These are phyloP conservation scores for Sebastes goodei DNA, from an alignment of 2,797 vertebrate genomes.

Conservation along the genomic window DNA sequence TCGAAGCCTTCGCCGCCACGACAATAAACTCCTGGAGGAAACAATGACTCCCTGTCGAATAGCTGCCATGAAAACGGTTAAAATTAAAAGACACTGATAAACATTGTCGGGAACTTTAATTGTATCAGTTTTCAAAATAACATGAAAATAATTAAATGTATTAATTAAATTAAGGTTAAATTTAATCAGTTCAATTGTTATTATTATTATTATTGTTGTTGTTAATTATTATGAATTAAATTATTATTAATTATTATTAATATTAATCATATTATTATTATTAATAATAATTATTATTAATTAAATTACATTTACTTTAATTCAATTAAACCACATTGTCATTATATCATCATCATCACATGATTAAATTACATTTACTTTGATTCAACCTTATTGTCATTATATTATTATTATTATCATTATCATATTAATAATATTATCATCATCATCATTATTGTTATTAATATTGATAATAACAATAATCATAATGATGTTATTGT, in stretches of 20 bases:
- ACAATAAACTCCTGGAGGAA: neutral
- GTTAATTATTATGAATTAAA: neutral
- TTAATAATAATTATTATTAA: too few species aligned
- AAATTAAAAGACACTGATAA: neutral
- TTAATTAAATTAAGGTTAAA: neutral
- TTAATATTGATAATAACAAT: too few species aligned
- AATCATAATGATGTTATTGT: too few species aligned
- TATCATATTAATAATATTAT: too few species aligned
- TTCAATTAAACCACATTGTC: neutral
- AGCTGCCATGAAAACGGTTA: neutral
- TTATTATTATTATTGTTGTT: neutral
- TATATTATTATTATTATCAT: too few species aligned
- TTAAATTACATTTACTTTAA: neutral
- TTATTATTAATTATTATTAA: neutral
- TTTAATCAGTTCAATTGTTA: neutral
- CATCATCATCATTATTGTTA: too few species aligned
- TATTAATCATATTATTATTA: too few species aligned
- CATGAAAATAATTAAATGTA: neutral
- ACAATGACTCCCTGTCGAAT: neutral
- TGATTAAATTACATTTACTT: neutral
- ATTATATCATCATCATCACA: neutral
- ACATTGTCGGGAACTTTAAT: neutral
- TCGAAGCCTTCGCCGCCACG: neutral
- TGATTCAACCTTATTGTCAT: too few species aligned
- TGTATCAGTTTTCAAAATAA: neutral